Percentiles rank a stretch among this genome's conserved stretches.
Evolutionary conservation across 1,140 invertebrate species (phyloP).

Genomic region (Hyphantria cunea): DNA sequence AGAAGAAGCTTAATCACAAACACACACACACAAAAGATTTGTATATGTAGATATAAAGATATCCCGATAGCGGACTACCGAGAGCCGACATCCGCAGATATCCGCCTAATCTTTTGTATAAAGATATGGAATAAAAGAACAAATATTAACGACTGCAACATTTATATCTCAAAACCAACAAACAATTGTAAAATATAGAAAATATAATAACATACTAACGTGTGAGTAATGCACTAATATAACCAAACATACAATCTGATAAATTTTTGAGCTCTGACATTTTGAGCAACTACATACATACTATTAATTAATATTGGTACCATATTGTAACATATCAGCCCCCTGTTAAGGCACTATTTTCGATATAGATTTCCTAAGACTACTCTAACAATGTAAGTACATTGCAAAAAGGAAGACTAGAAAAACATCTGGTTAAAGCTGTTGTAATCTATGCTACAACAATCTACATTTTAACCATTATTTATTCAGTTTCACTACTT

Average conservation of each 20-base stretch:
- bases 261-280: conserved; percentile 6
- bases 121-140: no score
- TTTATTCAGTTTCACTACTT: no score
- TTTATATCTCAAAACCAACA: conserved; percentile 19
- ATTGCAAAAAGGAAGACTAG: conserved; percentile 16
- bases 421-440: neutral
- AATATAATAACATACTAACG: conserved; percentile 1
- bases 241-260: neutral
- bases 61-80: no score
- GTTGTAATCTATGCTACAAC: no score
- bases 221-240: no score
- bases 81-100: no score
- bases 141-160: no score
- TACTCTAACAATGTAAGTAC: conserved; percentile 16
- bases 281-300: conserved; percentile 7
- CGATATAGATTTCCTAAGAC: neutral
- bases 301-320: neutral
- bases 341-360: conserved; percentile 25
- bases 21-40: no score
- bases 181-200: conserved; percentile 19
- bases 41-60: no score
- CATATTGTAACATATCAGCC: neutral
- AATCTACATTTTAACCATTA: no score
- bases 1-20: no score
- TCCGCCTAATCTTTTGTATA: no score